These are phyloP conservation scores for Kuschelorhynchus macadamiae DNA, from an alignment of 2,888 invertebrate species.

Conservation along the genomic window DNA sequence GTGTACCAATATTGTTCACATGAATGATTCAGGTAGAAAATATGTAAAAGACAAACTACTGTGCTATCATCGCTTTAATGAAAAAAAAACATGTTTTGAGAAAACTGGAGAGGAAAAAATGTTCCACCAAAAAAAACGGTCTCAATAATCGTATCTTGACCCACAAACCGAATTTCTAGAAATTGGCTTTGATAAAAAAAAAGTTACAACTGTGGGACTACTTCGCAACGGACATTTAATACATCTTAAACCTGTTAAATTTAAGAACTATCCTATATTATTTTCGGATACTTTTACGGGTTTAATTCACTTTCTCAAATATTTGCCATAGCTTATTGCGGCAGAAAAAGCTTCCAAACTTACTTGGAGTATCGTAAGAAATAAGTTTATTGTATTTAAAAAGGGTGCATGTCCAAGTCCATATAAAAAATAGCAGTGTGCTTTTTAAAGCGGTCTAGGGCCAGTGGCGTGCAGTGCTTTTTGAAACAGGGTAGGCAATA, in stretches of 20 bases:
- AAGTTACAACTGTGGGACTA: background rate
- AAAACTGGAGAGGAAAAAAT: constrained; percentile 2
- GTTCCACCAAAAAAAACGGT: background rate
- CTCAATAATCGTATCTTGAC: background rate
- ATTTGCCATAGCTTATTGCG: constrained; percentile 4
- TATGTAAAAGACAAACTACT: background rate
- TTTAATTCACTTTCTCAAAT: constrained; percentile 1
- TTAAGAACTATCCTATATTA: background rate
- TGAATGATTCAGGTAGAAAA: constrained; percentile 3
- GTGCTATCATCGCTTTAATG: background rate
- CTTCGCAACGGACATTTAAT: constrained; percentile 2
- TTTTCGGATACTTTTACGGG: background rate
- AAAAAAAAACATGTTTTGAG: background rate
- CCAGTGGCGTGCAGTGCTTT: too few species aligned
- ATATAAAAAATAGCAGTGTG: background rate
- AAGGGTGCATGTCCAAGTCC: constrained; percentile 1
- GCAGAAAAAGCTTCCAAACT: constrained; percentile 1
- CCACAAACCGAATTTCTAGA: constrained; percentile 5
- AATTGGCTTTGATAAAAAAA: constrained; percentile 1
- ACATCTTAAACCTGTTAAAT: constrained; percentile 5
- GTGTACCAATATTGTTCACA: constrained; percentile 1
- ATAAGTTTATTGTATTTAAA: constrained; percentile 1
- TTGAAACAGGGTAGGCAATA: too few species aligned
- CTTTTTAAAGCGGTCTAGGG: background rate
- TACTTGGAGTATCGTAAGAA: background rate